These are phyloP conservation scores for Ridgeia piscesae DNA, from an alignment of 1,140 invertebrate genomes.

Conservation along the genomic window DNA sequence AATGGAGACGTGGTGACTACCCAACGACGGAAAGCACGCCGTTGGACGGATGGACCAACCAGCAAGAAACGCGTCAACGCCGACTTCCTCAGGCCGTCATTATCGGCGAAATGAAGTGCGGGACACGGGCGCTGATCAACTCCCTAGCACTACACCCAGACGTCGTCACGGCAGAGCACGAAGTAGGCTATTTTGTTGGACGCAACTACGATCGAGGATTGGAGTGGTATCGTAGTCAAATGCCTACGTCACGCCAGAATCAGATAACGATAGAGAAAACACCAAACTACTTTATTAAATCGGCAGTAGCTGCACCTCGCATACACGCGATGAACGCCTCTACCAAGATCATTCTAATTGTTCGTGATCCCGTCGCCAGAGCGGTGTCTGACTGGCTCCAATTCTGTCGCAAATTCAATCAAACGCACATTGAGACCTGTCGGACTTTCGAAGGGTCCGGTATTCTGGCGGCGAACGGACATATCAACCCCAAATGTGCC, in stretches of 20 bases:
- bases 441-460: constrained; percentile 46
- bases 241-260: constrained; percentile 45
- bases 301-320: not conserved
- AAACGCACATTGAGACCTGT: constrained; percentile 33
- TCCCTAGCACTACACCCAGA: constrained; percentile 57
- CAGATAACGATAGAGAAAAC: constrained; percentile 62
- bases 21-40: too few relatives aligned
- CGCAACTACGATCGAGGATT: constrained; percentile 54
- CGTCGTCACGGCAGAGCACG: constrained; percentile 45
- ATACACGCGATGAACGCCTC: constrained; percentile 17
- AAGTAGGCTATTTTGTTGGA: constrained; percentile 59
- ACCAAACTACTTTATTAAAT: constrained; percentile 60
- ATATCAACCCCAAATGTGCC: constrained; percentile 45
- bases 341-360: constrained; percentile 77
- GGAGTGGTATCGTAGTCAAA: constrained; percentile 57
- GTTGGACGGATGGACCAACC: too few relatives aligned
- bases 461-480: constrained; percentile 41
- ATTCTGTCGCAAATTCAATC: constrained; percentile 28
- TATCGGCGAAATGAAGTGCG: constrained; percentile 59
- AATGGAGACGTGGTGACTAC: too few relatives aligned
- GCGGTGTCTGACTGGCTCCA: constrained; percentile 93
- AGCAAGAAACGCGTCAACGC: not conserved
- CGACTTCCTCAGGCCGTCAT: constrained; percentile 53
- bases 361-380: constrained; percentile 85
- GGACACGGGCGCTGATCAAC: constrained; percentile 58